Evolutionary conservation across 2,797 vertebrate genomes (phyloP).

Genomic region (Pagetopsis macropterus): DNA sequence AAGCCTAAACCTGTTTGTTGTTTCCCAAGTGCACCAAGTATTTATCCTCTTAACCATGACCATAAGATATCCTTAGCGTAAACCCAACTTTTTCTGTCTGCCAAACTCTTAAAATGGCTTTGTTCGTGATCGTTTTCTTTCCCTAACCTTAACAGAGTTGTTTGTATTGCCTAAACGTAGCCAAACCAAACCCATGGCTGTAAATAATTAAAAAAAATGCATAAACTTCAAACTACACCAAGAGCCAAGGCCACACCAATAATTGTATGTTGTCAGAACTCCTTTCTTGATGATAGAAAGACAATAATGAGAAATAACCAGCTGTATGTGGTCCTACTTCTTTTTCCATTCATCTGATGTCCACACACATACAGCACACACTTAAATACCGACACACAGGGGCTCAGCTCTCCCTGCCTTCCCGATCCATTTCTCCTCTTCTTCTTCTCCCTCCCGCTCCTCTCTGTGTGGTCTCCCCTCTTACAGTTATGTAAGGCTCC

Average conservation of each 20-base stretch:
- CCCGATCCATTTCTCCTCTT: constrained; percentile 29
- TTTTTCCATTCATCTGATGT: background rate
- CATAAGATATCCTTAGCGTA: background rate
- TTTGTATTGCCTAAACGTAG: background rate
- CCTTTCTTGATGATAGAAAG: background rate
- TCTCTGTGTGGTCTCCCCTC: constrained; percentile 40
- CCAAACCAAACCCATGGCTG: background rate
- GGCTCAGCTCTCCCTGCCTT: constrained; percentile 2
- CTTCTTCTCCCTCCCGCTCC: constrained; percentile 3
- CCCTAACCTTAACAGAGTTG: background rate
- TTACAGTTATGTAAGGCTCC: constrained; percentile 41
- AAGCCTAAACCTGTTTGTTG: background rate
- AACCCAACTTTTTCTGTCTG: background rate
- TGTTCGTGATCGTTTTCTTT: too few relatives aligned
- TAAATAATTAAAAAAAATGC: background rate
- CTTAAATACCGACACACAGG: background rate
- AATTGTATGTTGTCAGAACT: background rate
- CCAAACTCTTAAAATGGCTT: background rate
- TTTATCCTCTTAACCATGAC: background rate
- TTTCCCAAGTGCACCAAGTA: background rate
- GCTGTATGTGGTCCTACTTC: background rate
- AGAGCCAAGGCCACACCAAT: background rate
- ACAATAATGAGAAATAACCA: too few relatives aligned
- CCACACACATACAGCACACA: background rate
- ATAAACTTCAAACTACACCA: background rate